Percentiles rank a stretch among this genome's conserved stretches.
phyloP scores from a whole-genome alignment of 2,888 invertebrate genomes.

The Cataglyphis livida region DNA sequence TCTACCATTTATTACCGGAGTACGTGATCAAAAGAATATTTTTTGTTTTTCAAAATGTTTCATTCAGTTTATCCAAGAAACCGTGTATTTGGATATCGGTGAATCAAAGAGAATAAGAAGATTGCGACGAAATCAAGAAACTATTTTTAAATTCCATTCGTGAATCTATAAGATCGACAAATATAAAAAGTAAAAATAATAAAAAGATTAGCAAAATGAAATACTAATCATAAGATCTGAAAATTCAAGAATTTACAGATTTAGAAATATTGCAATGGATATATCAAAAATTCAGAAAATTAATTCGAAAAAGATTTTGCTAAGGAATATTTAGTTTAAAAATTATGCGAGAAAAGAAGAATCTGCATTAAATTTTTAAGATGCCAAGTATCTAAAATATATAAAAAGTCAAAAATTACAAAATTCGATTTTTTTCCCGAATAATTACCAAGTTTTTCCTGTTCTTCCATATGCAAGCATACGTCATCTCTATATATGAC shows the following conservation, averaged over 20 bases:
- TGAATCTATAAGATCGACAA: neutral
- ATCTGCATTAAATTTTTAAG: neutral
- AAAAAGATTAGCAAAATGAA: neutral
- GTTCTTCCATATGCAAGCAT: neutral
- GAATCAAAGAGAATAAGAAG: neutral
- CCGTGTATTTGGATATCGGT: neutral
- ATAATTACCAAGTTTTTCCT: neutral
- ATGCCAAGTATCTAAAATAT: neutral
- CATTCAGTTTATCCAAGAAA: neutral
- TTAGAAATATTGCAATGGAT: neutral
- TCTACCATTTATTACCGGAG: conserved; percentile 5
- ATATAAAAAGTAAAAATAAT: neutral
- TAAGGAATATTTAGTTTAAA: neutral
- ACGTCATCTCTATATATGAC: conserved; percentile 8
- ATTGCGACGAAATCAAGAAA: neutral
- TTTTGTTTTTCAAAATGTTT: neutral
- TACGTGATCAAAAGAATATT: neutral
- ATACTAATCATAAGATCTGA: neutral
- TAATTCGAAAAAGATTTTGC: neutral
- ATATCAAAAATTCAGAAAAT: neutral
- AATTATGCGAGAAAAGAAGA: neutral
- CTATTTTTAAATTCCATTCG: neutral
- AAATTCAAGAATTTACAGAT: neutral
- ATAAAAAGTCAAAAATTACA: neutral
- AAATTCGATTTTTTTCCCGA: neutral